Percentiles rank a stretch among this genome's conserved stretches.
These are phyloP conservation scores for Clanis bilineata DNA, from an alignment of 2,888 invertebrate species.

Conservation along the genomic window DNA sequence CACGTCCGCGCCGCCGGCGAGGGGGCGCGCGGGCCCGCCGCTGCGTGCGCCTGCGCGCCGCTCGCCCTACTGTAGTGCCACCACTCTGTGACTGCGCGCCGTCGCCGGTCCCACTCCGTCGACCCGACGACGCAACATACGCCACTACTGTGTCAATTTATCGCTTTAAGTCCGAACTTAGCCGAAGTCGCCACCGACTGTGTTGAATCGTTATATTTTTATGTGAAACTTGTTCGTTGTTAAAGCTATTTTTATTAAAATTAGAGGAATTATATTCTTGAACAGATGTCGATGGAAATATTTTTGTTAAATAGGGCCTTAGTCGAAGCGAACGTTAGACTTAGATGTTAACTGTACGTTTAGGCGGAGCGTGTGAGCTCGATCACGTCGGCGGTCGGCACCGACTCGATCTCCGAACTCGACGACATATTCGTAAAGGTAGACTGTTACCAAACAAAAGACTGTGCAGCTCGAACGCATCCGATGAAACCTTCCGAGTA, in stretches of 20 bases:
- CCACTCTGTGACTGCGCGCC: constrained; percentile 63
- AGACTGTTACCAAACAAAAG: constrained; percentile 70
- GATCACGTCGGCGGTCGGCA: constrained; percentile 71
- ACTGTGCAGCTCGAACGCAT: constrained; percentile 75
- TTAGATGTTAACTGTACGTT: constrained; percentile 73
- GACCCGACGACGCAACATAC: constrained; percentile 29
- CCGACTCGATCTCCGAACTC: constrained; percentile 53
- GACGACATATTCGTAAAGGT: constrained; percentile 43
- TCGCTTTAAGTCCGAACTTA: constrained; percentile 77
- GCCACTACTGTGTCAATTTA: constrained; percentile 71
- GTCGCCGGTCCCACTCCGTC: constrained; percentile 38
- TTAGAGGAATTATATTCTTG: constrained; percentile 78
- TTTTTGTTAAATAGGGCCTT: constrained; percentile 80
- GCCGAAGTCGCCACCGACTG: constrained; percentile 68
- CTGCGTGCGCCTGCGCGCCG: constrained; percentile 48
- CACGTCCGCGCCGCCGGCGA: constrained; percentile 67
- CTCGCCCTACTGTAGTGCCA: constrained; percentile 64
- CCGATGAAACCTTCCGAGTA: constrained; percentile 65
- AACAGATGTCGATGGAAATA: constrained; percentile 71
- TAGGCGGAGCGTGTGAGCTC: constrained; percentile 68
- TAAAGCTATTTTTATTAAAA: constrained; percentile 77
- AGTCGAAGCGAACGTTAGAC: constrained; percentile 60
- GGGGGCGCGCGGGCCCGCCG: constrained; percentile 43
- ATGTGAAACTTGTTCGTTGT: constrained; percentile 77
- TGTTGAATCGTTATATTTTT: constrained; percentile 77